Evolutionary conservation across 1,140 invertebrate species (phyloP), one percentile per base, ranked within the genome.

Genomic region (Hycleus phaleratus): DNA sequence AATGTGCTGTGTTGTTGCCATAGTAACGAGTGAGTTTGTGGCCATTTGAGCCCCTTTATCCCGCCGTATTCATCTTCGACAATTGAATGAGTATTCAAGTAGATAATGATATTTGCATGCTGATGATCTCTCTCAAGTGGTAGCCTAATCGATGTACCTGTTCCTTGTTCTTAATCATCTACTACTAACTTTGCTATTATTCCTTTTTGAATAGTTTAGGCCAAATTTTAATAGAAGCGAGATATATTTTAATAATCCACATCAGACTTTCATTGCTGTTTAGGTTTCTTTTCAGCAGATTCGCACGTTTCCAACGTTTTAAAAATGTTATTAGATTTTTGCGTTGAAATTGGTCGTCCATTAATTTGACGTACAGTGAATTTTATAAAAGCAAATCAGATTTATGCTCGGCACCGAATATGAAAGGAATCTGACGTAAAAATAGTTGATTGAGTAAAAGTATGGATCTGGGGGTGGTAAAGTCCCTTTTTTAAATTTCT

Each of bases 61-160:
- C 65, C 61, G 59, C 65, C 46, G 65, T 63, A 66, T 67, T 68
- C 64, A 64, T 69, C 64, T 69, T 65, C 64, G 68, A 69, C 65
- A 67, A 69, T 69, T 69, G 66, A 69, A 69, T 69, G 66, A 69
- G 61, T 68, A 69, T 67, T 68, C 68, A 62, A 67, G 68, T 66
- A 69, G 68, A 69, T 69, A 69, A 69, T 69, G 68, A 69, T 69
- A 69, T 69, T 69, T 69, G 68, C 68, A 69, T 69, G 64, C 59
- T 68, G 66, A 68, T 68, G 68, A 69, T 69, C 64, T 51, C 53
- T 57, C 52, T 54, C 64, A 62, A 63, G 59, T 65, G 60, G 59
- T 48, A 53, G 52, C 51, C 54, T 67, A 62, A 67, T 67, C 60
- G 61, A 61, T 63, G 63, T 63, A 63, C 63, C 63, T 65, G 63